A percentile compares a stretch with the other conserved stretches of the same genome.
phyloP scores from a whole-genome alignment of 2,113 vertebrate genomes.

The Oreocharis arfaki region DNA sequence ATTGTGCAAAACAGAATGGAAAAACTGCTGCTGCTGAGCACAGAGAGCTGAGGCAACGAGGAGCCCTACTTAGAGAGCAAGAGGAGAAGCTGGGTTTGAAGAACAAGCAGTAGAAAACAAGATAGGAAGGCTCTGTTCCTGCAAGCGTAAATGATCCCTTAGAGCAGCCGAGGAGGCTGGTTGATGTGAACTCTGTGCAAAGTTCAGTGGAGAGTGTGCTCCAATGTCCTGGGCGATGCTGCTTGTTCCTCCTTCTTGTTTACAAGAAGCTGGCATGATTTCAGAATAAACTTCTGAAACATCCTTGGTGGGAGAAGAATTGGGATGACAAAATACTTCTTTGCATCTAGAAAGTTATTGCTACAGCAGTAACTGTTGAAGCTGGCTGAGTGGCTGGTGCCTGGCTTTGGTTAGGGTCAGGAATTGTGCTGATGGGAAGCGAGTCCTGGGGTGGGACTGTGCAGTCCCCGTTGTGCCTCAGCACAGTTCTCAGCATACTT shows the following conservation, averaged over 20 bases:
- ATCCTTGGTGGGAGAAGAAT: background rate
- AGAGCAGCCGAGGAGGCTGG: background rate
- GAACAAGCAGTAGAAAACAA: background rate
- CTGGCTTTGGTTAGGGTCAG: background rate
- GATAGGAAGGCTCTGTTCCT: background rate
- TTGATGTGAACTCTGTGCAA: background rate
- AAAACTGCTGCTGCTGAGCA: background rate
- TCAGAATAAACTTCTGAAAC: constrained; percentile 1
- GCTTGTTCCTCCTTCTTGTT: background rate
- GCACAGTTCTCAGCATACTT: background rate
- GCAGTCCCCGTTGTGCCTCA: background rate
- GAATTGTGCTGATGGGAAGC: background rate
- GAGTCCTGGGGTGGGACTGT: background rate
- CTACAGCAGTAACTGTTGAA: background rate
- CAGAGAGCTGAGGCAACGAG: background rate
- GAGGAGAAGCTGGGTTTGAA: background rate
- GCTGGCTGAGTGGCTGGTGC: background rate
- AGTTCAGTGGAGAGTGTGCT: background rate
- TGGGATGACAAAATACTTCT: background rate
- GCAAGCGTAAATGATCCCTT: background rate
- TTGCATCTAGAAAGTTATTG: background rate
- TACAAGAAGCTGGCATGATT: background rate
- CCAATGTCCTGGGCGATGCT: background rate
- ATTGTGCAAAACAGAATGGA: background rate
- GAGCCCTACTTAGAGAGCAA: background rate